phyloP scores from a whole-genome alignment of 2,797 vertebrate genomes.

The Iguana delicatissima region DNA sequence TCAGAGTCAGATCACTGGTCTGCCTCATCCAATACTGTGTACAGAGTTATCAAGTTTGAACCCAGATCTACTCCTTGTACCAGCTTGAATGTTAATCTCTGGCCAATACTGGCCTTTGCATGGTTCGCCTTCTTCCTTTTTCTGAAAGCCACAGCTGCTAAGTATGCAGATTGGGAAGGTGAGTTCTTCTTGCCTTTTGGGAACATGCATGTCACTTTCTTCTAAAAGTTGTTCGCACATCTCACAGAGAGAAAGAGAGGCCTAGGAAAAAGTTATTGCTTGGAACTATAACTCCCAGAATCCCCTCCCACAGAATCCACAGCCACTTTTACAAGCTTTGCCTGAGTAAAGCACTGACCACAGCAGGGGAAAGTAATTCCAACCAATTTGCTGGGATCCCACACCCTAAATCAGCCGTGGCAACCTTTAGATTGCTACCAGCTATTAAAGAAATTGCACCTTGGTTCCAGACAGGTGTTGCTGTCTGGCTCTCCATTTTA shows the following conservation, averaged over 20 bases:
- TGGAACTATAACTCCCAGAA: too few relatives aligned
- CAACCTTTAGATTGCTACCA: background rate
- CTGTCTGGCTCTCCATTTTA: background rate
- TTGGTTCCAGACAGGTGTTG: constrained; percentile 2
- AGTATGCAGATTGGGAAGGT: constrained; percentile 24
- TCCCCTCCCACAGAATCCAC: too few relatives aligned
- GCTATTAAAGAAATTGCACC: constrained; percentile 1
- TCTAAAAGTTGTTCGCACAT: background rate
- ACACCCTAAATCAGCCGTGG: background rate
- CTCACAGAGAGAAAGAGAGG: background rate
- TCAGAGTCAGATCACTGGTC: background rate
- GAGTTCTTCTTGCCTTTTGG: background rate
- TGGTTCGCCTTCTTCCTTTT: background rate
- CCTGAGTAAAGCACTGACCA: background rate
- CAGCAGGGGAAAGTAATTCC: background rate
- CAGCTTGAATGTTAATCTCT: background rate
- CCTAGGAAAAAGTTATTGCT: too few relatives aligned
- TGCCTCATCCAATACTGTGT: background rate
- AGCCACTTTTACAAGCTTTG: too few relatives aligned
- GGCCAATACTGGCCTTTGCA: constrained; percentile 7
- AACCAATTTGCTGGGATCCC: background rate
- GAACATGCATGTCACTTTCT: background rate
- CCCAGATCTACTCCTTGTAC: background rate
- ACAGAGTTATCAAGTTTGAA: background rate
- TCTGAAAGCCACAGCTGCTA: constrained; percentile 39